Base-by-base conservation (phyloP, 2,797 vertebrate species). In the Sebastes miniatus region DNA sequence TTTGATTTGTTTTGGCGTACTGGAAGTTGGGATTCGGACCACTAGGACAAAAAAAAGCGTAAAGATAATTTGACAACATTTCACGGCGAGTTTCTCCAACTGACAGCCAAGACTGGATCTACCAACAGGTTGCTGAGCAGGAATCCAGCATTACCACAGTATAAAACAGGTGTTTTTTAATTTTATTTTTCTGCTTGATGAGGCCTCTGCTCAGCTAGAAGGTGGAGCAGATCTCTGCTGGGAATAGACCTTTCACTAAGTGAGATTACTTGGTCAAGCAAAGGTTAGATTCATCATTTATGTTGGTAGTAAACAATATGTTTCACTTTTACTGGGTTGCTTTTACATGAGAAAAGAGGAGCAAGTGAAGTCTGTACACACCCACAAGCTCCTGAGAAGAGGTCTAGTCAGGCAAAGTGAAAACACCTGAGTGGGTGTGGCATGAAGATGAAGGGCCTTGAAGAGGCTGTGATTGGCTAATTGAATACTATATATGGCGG, bases 31-130 rank as follows among this genome's bases (percentile, higher is more conserved):
- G 75, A 84, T 85, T 86, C 64, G 79, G 59, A 69, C 82, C 52
- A 64, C 57, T 12, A 52, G n/a, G 54, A 72, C 80, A 78, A 80
- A 77, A 54, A 43, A 3, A 62, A 77, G 13, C 18, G 62, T 29
- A 32, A 61, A 66, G 52, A 73, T 77, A 66, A 83, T 83, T 76
- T 70, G 56, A 85, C 54, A 84, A 58, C 65, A 80, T 84, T 90
- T 89, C 57, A 84, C 5, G 8, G 61, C 4, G 18, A 36, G 27
- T 86, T 76, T 74, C 47, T 71, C 10, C 18, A 8, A 68, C 52
- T 72, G 79, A 75, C 64, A 77, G 74, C 68, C 68, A 29, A 70
- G 70, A 24, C 29, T 67, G 76, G 69, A 79, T 81, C 65, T 72
- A 64, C 69, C 69, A 69, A 70, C 54, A 66, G 29, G 20, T 13